Evolutionary conservation across 2,113 vertebrate genomes (phyloP).

Genomic region (Sylvia atricapilla): DNA sequence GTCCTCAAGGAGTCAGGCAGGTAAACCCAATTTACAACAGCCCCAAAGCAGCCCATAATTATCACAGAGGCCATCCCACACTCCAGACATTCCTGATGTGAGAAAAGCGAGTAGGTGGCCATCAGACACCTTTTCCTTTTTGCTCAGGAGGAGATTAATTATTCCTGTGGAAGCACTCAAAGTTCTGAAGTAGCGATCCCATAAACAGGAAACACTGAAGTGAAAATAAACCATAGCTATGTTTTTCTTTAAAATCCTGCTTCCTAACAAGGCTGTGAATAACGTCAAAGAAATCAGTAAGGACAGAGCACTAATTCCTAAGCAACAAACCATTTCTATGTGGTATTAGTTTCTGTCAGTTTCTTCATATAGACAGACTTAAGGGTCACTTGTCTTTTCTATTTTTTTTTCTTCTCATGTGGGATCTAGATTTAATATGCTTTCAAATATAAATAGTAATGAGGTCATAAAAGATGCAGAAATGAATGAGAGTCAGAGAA

Average conservation of each 20-base stretch:
- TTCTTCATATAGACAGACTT: background rate
- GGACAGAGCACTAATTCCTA: background rate
- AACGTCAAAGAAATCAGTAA: background rate
- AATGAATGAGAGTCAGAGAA: background rate
- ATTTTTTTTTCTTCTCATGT: background rate
- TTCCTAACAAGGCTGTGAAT: background rate
- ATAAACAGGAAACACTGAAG: background rate
- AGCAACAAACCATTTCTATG: background rate
- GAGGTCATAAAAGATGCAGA: background rate
- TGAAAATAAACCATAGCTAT: background rate
- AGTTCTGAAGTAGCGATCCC: background rate
- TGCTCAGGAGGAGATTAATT: background rate
- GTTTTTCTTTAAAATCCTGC: background rate
- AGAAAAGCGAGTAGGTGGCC: background rate
- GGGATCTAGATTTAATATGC: background rate
- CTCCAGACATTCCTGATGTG: background rate
- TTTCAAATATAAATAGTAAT: slow-evolving; percentile 20
- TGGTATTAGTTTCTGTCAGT: background rate
- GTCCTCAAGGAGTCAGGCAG: background rate
- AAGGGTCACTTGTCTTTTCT: background rate
- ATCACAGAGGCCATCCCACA: background rate
- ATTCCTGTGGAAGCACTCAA: background rate
- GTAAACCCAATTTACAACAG: background rate
- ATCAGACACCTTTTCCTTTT: background rate
- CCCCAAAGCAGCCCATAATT: background rate